These are phyloP conservation scores for Junonia oenone DNA, from an alignment of 2,888 invertebrate genomes.

Conservation along the genomic window DNA sequence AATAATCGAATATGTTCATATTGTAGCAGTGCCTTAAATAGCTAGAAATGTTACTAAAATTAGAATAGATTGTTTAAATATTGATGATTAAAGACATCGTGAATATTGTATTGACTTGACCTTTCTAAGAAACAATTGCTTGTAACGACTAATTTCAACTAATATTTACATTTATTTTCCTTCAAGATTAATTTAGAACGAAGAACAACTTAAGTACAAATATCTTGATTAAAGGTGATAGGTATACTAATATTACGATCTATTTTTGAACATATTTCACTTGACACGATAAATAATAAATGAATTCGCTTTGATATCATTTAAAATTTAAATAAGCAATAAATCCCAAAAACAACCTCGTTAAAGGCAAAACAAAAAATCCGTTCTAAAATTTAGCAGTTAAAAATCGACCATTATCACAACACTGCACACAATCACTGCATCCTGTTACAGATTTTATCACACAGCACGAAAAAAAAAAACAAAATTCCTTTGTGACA, in stretches of 20 bases:
- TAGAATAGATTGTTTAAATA: neutral
- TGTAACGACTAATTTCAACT: neutral
- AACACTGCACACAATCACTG: constrained; percentile 10
- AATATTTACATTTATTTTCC: neutral
- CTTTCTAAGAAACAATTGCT: neutral
- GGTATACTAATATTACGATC: no score
- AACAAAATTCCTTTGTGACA: constrained; percentile 9
- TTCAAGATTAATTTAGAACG: neutral
- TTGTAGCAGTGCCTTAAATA: no score
- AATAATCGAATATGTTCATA: no score
- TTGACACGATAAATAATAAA: neutral
- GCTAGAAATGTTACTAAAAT: neutral
- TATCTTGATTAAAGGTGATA: no score
- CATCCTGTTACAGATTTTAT: constrained; percentile 21
- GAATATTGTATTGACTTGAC: neutral
- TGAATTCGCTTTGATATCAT: no score
- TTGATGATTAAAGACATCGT: neutral
- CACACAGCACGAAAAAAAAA: neutral
- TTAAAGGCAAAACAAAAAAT: no score
- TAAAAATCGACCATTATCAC: neutral
- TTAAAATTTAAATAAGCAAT: no score
- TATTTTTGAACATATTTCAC: no score
- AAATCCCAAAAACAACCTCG: no score
- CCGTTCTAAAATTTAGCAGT: no score
- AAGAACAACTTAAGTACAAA: neutral